Evolutionary conservation across 2,888 invertebrate genomes (phyloP), one percentile per base, ranked within the genome.

Genomic region (Tiliacea aurago): DNA sequence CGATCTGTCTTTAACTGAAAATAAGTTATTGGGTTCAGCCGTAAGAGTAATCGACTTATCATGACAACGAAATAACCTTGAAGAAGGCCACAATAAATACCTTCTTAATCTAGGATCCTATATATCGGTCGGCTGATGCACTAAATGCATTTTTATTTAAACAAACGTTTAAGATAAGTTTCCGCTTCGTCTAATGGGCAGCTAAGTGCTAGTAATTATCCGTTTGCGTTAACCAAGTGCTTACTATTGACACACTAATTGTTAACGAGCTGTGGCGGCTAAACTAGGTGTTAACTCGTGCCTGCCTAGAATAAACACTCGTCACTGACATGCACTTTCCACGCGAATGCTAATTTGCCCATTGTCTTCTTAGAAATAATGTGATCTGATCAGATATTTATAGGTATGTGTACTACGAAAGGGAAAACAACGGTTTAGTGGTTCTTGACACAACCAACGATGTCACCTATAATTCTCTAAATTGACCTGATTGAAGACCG

Each of bases 241-340:
- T 91, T 93, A n/a, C 91, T 91, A 92, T 93, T 93, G 92, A 93
- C 93, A 93, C 89, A 94, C 92, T 92, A 92, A 93, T 93, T 89
- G 91, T 86, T 88, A 91, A 92, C 90, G 88, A 88, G 86, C 75
- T 80, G 80, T 56, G 43, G 81, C 59, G 65, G 28, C 49, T 91
- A 86, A 91, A 83, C 83, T 89, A 87, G 87, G 87, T 86, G 81
- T 88, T 86, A 87, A 87, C 83, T 83, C 80, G 77, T 83, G 83
- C 84, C 84, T 87, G 89, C 76, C 69, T 78, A 61, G 84, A 86
- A 81, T 87, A 79, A 66, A 73, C 75, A 65, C 70, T 76, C 66
- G 66, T 73, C 79, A 80, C 82, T 75, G 80, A 86, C 84, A 88
- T 88, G 86, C 87, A 78, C 91, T 92, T 92, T 91, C 91, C 87